phyloP scores from a whole-genome alignment of 37 sponge, comb jelly and placozoan species.

The Hexactinellida sp. region DNA sequence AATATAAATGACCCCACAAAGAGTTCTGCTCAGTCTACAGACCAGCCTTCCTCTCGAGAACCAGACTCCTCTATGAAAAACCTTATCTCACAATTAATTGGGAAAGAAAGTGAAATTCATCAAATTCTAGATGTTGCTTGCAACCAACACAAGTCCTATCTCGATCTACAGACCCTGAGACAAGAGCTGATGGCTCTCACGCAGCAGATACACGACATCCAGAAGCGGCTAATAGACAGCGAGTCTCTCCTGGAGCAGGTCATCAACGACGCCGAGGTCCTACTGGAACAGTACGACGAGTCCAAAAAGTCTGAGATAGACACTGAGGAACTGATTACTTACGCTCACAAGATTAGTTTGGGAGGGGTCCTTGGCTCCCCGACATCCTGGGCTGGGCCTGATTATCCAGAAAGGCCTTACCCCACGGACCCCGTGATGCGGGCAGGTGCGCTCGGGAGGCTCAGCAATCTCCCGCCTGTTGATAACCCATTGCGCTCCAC shows the following conservation, averaged over 20 bases:
- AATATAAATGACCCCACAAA: not conserved
- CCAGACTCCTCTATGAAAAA: not conserved
- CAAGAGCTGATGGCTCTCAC: not conserved
- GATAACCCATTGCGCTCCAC: not conserved
- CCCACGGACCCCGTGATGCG: not conserved
- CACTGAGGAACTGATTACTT: not conserved
- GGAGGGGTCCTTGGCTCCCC: not conserved
- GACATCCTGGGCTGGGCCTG: not conserved
- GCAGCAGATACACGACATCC: not conserved
- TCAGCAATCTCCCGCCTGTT: not conserved
- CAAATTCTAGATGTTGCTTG: constrained; percentile 11
- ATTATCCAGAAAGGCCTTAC: not conserved
- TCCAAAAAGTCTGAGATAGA: not conserved
- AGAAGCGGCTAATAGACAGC: not conserved
- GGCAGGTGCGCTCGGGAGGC: not conserved
- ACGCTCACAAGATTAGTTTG: not conserved
- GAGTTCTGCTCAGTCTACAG: not conserved
- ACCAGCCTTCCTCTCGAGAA: not conserved
- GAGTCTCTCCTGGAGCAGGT: not conserved
- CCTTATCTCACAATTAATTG: not conserved
- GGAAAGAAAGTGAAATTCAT: not conserved
- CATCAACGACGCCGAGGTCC: not conserved
- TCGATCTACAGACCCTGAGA: not conserved
- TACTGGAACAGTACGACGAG: not conserved
- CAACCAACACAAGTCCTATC: not conserved